Evolutionary conservation across 2,888 invertebrate genomes (phyloP).

Genomic region (Marasmarcha lunaedactyla): DNA sequence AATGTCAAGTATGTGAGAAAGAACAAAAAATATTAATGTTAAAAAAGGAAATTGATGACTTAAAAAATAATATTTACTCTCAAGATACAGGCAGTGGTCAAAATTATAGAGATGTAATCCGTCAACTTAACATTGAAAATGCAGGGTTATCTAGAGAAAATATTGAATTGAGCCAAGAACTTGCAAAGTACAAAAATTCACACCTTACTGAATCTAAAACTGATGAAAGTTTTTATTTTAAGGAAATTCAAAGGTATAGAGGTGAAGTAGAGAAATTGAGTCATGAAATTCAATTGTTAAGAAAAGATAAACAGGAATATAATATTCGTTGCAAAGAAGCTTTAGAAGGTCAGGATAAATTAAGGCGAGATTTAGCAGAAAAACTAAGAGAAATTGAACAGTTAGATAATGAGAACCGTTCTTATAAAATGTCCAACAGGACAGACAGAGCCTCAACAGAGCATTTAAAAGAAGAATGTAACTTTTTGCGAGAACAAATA

Average conservation of each 20-base stretch:
- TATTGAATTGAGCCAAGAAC: conserved; percentile 42
- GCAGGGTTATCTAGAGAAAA: conserved; percentile 55
- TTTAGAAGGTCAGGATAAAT: conserved; percentile 41
- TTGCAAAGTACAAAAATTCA: conserved; percentile 42
- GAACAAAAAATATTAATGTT: conserved; percentile 59
- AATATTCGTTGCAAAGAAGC: conserved; percentile 45
- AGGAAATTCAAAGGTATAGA: conserved; percentile 36
- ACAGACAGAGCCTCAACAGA: conserved; percentile 54
- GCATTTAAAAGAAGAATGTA: conserved; percentile 52
- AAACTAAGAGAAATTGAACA: conserved; percentile 55
- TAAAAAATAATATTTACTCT: conserved; percentile 27
- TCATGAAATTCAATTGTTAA: conserved; percentile 37
- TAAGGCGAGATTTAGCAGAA: conserved; percentile 46
- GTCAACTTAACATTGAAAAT: conserved; percentile 55
- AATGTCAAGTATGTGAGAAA: conserved; percentile 54
- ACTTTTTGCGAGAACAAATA: conserved; percentile 52
- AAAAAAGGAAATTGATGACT: conserved; percentile 57
- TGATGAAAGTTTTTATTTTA: conserved; percentile 32
- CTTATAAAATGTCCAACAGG: conserved; percentile 53
- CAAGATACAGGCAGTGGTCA: conserved; percentile 34
- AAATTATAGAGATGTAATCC: conserved; percentile 52
- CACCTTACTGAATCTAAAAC: conserved; percentile 23
- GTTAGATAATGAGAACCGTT: conserved; percentile 54
- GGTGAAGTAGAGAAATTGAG: conserved; percentile 37
- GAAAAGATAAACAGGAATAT: conserved; percentile 55